Conservation (phyloP, 2,113 vertebrate genomes). For the Atractosteus spatula region DNA sequence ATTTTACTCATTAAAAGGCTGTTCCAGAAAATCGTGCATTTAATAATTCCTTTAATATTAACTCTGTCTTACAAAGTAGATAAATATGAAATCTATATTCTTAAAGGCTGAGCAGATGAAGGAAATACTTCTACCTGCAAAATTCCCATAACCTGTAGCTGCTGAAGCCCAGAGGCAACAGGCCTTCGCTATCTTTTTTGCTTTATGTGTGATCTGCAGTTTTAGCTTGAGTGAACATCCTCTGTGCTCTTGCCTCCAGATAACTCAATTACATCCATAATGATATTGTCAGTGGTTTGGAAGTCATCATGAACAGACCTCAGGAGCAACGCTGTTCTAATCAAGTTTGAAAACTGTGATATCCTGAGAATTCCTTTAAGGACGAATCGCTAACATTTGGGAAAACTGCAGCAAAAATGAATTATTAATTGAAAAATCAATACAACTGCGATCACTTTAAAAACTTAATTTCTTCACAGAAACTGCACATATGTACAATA, state of each 20-base stretch:
- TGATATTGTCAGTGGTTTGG: constrained; percentile 33
- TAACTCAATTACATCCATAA: constrained; percentile 34
- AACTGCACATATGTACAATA: too few relatives aligned
- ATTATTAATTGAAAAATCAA: constrained; percentile 44
- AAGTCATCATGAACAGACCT: constrained; percentile 27
- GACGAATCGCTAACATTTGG: constrained; percentile 27
- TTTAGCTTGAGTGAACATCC: not conserved
- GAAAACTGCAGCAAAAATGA: constrained; percentile 34
- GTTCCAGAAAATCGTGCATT: not conserved
- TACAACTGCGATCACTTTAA: constrained; percentile 39
- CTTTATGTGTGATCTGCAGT: not conserved
- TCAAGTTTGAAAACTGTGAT: constrained; percentile 30
- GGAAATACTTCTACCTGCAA: not conserved
- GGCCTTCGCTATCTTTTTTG: not conserved
- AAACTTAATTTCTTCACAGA: constrained; percentile 30
- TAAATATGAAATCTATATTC: not conserved
- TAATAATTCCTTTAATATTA: not conserved
- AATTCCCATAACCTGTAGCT: not conserved
- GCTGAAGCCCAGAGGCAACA: not conserved
- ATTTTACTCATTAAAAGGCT: too few relatives aligned
- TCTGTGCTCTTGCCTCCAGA: constrained; percentile 23
- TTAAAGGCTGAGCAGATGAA: not conserved
- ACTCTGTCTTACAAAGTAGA: not conserved
- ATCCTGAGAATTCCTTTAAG: constrained; percentile 29
- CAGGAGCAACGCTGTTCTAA: constrained; percentile 34